A percentile compares a stretch with the other conserved stretches of the same genome.
Conservation (phyloP, 1,140 invertebrate genomes). For the Heliconius congener region DNA sequence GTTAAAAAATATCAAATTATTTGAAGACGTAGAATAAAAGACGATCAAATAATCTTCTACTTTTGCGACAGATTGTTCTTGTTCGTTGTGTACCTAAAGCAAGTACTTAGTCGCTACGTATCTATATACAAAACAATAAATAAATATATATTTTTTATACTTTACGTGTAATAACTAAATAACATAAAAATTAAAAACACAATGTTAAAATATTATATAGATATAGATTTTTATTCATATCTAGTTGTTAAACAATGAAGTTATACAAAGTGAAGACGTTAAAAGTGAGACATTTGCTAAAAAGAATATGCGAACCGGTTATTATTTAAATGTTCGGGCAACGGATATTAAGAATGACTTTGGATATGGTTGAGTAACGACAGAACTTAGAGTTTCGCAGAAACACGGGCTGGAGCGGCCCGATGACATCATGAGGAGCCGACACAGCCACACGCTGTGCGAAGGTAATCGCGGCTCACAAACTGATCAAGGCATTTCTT, state of each 20-base stretch:
- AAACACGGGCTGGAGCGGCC: constrained; percentile 58
- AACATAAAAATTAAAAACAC: neutral
- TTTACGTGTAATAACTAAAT: neutral
- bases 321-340: constrained; percentile 51
- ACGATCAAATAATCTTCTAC: too few species aligned
- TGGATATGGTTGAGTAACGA: constrained; percentile 65
- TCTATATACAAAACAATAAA: neutral
- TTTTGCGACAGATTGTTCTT: neutral
- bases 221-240: neutral
- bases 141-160: neutral
- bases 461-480: constrained; percentile 39
- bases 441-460: constrained; percentile 57
- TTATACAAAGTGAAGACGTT: neutral
- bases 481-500: constrained; percentile 30
- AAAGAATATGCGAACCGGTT: constrained; percentile 64
- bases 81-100: neutral
- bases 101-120: neutral
- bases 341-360: constrained; percentile 52
- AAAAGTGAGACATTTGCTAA: constrained; percentile 42
- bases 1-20: neutral
- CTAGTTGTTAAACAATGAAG: neutral
- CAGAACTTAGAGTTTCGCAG: constrained; percentile 70
- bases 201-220: neutral
- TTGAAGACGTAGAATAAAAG: neutral
- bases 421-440: constrained; percentile 67